phyloP scores from a whole-genome alignment of 2,888 invertebrate species.

The Hypomecis punctinalis region DNA sequence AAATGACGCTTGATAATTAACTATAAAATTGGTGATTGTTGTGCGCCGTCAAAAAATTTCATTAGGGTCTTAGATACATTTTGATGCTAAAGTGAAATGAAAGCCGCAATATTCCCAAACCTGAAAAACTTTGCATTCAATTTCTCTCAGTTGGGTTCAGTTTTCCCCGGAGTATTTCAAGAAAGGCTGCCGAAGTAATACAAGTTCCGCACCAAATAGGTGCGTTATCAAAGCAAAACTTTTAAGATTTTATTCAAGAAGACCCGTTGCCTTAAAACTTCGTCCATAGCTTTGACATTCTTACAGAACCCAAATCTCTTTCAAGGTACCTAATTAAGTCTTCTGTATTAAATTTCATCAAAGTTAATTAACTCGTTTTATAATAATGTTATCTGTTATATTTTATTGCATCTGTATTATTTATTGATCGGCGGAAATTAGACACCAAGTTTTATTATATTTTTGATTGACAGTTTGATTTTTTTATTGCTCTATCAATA shows the following conservation, averaged over 20 bases:
- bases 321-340: constrained; percentile 29
- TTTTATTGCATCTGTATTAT: constrained; percentile 14
- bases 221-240: constrained; percentile 75
- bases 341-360: constrained; percentile 15
- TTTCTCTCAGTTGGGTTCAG: constrained; percentile 37
- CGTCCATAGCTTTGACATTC: constrained; percentile 55
- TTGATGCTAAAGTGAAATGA: constrained; percentile 10
- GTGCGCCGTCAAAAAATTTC: not conserved
- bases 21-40: constrained; percentile 10
- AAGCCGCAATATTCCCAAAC: constrained; percentile 26
- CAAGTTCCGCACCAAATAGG: constrained; percentile 61
- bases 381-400: constrained; percentile 16
- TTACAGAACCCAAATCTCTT: constrained; percentile 34
- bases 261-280: constrained; percentile 67
- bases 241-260: constrained; percentile 75
- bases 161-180: constrained; percentile 37
- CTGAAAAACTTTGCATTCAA: constrained; percentile 43
- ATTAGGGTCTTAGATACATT: not conserved
- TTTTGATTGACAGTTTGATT: constrained; percentile 24
- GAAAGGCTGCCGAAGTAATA: constrained; percentile 48
- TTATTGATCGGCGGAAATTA: constrained; percentile 18
- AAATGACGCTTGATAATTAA: constrained; percentile 8
- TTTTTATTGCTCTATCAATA: constrained; percentile 27
- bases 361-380: constrained; percentile 23
- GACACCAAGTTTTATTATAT: constrained; percentile 13